Base-by-base conservation (phyloP, 2,797 vertebrate species). In the Muraenolepis orangiensis region DNA sequence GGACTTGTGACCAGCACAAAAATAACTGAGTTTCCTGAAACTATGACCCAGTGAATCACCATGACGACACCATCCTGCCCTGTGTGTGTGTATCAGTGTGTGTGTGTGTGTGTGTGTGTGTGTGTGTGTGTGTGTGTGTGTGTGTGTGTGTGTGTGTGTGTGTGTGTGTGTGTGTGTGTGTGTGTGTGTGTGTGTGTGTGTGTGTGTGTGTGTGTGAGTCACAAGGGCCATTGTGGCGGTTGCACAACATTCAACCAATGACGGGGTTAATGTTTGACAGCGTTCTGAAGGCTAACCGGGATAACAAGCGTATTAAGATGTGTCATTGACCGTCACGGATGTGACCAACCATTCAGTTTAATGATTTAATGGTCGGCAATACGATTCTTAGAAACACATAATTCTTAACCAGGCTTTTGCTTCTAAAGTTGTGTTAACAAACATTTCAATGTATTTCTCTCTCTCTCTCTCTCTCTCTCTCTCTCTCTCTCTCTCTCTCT, bases 131-230 rank as follows among this genome's bases (percentile, higher is more conserved):
- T 42, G 69, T 29, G 30, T 32, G 30, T 36, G 31, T 20, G 36
- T 57, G 32, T 40, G 34, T n/a, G 34, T 23, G 69, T 38, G n/a
- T 32, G 3, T 1, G 14, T 32, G 67, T 69, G 69, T 26, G 36
- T 71, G 69, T 42, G 69, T 46, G 69, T 42, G 69, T 46, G 38
- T 42, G 69, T 71, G 69, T 20, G 38, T 46, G 14, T 42, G 69
- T 29, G 69, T 34, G 67, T 69, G 67, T 32, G 67, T 69, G 67
- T n/a, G 67, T n/a, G 31, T 20, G n/a, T 11, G 61, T 11, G 11
- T n/a, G 68, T n/a, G 23, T 29, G 66, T 67, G 66, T 67, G 66
- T 67, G 26, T 14, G 23, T 67, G 66, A 29, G 28, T 67, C 51
- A 61, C 46, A 5, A n/a, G 46, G n/a, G 51, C 51, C n/a, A 61